A percentile compares a stretch with the other conserved stretches of the same genome.
phyloP scores from a whole-genome alignment of 2,888 invertebrate genomes.

The Nesidiocoris tenuis region DNA sequence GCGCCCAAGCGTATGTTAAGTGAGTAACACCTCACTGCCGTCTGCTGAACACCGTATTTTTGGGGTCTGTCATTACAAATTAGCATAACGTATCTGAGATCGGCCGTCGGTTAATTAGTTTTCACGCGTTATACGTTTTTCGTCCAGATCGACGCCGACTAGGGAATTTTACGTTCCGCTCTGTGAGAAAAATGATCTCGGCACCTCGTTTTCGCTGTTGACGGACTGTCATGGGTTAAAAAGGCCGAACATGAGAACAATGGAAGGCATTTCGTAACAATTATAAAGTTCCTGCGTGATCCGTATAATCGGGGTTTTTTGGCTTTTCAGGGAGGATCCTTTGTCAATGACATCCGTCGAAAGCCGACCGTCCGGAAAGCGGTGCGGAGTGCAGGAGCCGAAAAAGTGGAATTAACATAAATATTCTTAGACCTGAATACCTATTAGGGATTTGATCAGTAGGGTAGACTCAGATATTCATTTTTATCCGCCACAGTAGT shows the following conservation, averaged over 20 bases:
- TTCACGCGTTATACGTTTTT: background rate
- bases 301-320: background rate
- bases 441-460: too few relatives aligned
- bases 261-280: background rate
- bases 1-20: background rate
- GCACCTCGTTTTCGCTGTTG: background rate
- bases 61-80: background rate
- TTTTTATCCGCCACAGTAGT: too few relatives aligned
- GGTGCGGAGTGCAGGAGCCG: too few relatives aligned
- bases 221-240: background rate
- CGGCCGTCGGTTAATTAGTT: background rate
- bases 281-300: background rate
- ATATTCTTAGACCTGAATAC: too few relatives aligned
- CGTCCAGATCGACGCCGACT: background rate
- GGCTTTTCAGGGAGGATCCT: too few relatives aligned
- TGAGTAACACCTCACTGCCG: background rate
- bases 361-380: too few relatives aligned
- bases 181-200: background rate
- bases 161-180: background rate
- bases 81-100: background rate
- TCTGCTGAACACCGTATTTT: background rate
- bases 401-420: too few relatives aligned
- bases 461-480: too few relatives aligned
- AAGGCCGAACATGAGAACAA: background rate
- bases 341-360: too few relatives aligned